phyloP scores from a whole-genome alignment of 2,888 invertebrate species.

The Leistus spinibarbis region DNA sequence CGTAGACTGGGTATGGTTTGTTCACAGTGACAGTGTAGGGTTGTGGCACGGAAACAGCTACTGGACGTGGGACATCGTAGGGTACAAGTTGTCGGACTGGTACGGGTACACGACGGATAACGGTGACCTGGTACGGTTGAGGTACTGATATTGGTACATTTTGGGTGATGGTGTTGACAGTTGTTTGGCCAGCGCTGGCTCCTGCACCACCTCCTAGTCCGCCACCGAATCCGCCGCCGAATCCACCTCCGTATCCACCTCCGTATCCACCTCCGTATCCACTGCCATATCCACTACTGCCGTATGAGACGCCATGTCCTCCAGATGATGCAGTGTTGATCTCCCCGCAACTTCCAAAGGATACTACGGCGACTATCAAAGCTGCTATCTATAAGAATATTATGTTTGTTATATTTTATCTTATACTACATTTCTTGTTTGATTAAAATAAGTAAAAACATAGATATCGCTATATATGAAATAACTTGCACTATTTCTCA shows the following conservation, averaged over 20 bases:
- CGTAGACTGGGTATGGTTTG: slow-evolving; percentile 19
- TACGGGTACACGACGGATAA: slow-evolving; percentile 25
- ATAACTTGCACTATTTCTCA: too few relatives aligned
- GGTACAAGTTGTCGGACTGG: slow-evolving; percentile 9
- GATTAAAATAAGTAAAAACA: too few relatives aligned
- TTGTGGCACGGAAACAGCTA: slow-evolving; percentile 21
- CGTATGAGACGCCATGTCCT: too few relatives aligned
- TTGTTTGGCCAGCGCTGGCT: neutral
- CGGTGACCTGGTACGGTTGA: slow-evolving; percentile 22
- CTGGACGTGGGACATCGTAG: slow-evolving; percentile 18
- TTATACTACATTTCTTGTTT: too few relatives aligned
- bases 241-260: neutral
- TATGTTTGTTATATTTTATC: too few relatives aligned
- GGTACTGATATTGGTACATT: slow-evolving; percentile 21
- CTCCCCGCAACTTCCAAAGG: slow-evolving; percentile 6
- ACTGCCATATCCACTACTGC: neutral
- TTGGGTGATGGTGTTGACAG: slow-evolving; percentile 18
- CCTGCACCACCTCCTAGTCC: neutral
- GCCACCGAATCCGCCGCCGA: neutral
- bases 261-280: neutral
- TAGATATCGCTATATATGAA: too few relatives aligned
- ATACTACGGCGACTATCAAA: slow-evolving; percentile 2
- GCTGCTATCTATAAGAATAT: slow-evolving; percentile 14
- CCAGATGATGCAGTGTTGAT: too few relatives aligned
- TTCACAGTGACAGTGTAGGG: slow-evolving; percentile 15